Percentiles rank a stretch among this genome's conserved stretches.
Conservation (phyloP, 2,113 vertebrate species). For the Hippocampus barbouri region DNA sequence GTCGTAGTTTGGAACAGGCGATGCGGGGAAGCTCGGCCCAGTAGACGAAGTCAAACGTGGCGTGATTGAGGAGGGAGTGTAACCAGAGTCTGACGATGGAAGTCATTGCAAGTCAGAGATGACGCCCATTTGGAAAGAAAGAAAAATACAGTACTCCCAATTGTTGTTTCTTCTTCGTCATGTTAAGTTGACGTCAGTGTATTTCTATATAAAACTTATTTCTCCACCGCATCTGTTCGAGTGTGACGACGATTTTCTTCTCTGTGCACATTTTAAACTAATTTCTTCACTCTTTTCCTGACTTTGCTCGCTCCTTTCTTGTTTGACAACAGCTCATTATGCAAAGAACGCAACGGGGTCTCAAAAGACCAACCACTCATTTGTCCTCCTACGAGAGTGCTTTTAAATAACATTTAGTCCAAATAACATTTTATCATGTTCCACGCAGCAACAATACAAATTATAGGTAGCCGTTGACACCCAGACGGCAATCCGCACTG, state of each 20-base stretch:
- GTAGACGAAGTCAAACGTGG: conserved; percentile 54
- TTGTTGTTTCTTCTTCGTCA: neutral
- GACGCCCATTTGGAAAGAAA: conserved; percentile 20
- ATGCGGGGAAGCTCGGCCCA: conserved; percentile 8
- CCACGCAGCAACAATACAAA: neutral
- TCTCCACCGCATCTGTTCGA: neutral
- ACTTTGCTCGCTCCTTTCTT: conserved; percentile 9
- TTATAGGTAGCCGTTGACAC: neutral
- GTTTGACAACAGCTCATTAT: conserved; percentile 52
- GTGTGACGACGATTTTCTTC: neutral
- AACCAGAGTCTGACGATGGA: neutral
- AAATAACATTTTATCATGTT: neutral
- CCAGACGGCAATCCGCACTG: neutral
- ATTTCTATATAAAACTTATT: neutral
- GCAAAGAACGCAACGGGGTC: conserved; percentile 50
- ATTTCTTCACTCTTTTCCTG: conserved; percentile 33
- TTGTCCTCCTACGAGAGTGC: neutral
- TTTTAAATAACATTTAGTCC: neutral
- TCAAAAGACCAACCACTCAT: conserved; percentile 16
- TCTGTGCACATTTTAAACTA: conserved; percentile 10
- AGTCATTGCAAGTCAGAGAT: conserved; percentile 16
- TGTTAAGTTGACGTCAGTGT: neutral
- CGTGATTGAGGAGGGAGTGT: conserved; percentile 33
- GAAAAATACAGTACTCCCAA: neutral
- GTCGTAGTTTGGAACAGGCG: neutral